Base-by-base conservation (phyloP, 2,113 vertebrate genomes). In the Jacana jacana region DNA sequence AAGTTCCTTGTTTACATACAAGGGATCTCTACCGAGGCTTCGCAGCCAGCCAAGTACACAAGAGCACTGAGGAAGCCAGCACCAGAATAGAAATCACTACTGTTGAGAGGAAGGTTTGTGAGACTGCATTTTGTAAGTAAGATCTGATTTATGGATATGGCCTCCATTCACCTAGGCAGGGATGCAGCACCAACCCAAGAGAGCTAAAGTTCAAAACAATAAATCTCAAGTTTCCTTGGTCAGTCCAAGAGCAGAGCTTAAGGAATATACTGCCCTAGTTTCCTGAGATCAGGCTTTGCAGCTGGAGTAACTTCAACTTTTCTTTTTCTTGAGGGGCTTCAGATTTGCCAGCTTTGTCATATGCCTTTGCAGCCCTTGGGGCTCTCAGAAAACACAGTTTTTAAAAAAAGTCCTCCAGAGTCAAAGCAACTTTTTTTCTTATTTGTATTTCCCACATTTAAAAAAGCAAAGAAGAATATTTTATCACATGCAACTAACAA, bases 191-290 rank as follows among this genome's bases (percentile, higher is more conserved):
- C 87, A 83, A 15, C 80, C 58, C 78, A 61, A 33, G 39, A 92
- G 83, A 91, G 89, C 64, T 61, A 35, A 65, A 97, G 95, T 95
- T 96, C 94, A 97, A 84, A 91, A 46, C 64, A 82, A 93, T 96
- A 96, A 97, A 97, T 97, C 96, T 97, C 93, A 51, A 81, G 40
- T 95, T 96, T 92, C 93, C 42, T 63, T 91, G 94, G 88, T 65
- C 87, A 88, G 72, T 86, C 68, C 55, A 44, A 88, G 65, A 91
- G 69, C 5, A 0, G 65, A 90, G 89, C 91, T 93, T 85, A 70
- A 95, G 80, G 91, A 95, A 92, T 84, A 94, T 20, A 40, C 77
- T 92, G 93, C 80, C 93, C 94, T 64, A 88, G 44, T 94, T 96
- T 95, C 71, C 72, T 11, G 37, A 70, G 65, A 84, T 85, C 72